Evolutionary conservation across 2,113 vertebrate species (phyloP).

Genomic region (Polypterus senegalus): DNA sequence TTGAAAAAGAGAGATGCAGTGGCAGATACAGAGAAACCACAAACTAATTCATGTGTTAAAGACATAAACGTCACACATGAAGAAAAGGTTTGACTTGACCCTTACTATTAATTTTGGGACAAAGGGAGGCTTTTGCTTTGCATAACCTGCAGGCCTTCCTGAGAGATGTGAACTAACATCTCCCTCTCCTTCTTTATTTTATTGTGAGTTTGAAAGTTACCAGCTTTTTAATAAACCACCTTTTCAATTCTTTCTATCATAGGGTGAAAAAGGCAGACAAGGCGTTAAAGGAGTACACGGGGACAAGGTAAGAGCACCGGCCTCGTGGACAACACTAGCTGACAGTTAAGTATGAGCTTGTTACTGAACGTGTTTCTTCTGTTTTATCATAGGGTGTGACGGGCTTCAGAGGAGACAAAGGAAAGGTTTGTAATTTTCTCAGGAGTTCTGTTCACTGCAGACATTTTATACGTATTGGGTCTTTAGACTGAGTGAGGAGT

Average conservation of each 20-base stretch:
- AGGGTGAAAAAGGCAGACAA: conserved; percentile 41
- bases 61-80: too few relatives aligned
- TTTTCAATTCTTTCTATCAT: conserved; percentile 3
- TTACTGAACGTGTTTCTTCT: background rate
- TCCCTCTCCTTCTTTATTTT: background rate
- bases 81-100: too few relatives aligned
- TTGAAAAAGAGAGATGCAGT: too few relatives aligned
- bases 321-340: too few relatives aligned
- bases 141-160: background rate
- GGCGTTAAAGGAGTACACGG: conserved; percentile 39
- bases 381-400: conserved; percentile 29
- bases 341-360: too few relatives aligned
- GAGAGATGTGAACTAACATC: background rate
- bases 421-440: conserved; percentile 38
- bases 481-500: too few relatives aligned
- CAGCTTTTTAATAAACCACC: background rate
- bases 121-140: background rate
- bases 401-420: conserved; percentile 50
- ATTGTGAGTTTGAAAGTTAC: background rate
- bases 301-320: conserved; percentile 37
- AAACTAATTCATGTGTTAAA: too few relatives aligned
- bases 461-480: too few relatives aligned
- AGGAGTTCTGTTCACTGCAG: too few relatives aligned
- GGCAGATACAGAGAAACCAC: too few relatives aligned
- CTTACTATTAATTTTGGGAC: too few relatives aligned